Evolutionary conservation across 2,888 invertebrate genomes (phyloP).

Genomic region (Trichogramma evanescens): DNA sequence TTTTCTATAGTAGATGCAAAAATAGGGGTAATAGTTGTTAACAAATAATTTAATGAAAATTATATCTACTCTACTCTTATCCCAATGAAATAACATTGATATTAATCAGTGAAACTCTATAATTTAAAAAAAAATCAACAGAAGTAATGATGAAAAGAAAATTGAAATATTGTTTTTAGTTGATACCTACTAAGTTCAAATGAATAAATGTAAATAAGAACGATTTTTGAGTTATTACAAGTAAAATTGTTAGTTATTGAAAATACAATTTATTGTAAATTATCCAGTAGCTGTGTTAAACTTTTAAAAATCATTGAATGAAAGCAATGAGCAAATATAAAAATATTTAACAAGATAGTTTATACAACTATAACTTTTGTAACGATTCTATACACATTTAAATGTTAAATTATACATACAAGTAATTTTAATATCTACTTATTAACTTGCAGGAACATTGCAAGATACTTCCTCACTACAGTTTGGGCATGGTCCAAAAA

Average conservation of each 20-base stretch:
- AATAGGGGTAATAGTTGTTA: constrained; percentile 30
- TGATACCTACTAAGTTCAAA: no score
- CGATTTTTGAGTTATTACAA: neutral
- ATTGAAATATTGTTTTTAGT: no score
- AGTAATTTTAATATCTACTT: constrained; percentile 23
- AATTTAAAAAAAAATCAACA: constrained; percentile 28
- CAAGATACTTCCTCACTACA: constrained; percentile 39
- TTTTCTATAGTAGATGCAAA: constrained; percentile 25
- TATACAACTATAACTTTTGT: no score
- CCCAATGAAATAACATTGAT: constrained; percentile 31
- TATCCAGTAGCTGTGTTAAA: no score
- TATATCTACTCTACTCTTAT: constrained; percentile 21
- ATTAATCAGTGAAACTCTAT: constrained; percentile 37
- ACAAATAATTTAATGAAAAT: constrained; percentile 27
- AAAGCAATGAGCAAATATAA: no score
- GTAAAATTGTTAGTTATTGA: no score
- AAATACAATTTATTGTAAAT: no score
- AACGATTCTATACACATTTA: constrained; percentile 30
- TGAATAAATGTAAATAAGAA: no score
- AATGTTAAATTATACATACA: constrained; percentile 31
- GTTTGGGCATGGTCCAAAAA: constrained; percentile 39
- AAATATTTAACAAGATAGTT: no score
- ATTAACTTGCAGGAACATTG: constrained; percentile 16
- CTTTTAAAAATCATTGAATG: no score
- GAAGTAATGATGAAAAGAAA: no score